Base-by-base conservation (phyloP, 2,113 vertebrate genomes). In the Pterocles orientalis region DNA sequence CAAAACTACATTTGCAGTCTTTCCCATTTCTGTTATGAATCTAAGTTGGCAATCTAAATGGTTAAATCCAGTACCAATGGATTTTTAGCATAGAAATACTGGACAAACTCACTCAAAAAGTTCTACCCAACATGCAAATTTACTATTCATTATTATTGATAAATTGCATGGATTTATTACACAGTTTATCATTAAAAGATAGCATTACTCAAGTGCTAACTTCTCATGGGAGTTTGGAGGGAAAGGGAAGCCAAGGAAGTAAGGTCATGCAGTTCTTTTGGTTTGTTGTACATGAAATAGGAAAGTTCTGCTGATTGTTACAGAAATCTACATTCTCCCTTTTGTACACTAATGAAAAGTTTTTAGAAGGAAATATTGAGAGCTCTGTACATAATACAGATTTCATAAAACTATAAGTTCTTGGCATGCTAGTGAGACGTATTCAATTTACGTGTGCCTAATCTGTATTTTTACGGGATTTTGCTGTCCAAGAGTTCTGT, bases 391-490 rank as follows among this genome's bases (percentile, higher is more conserved):
- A 50, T 82, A 89, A 88, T 65, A 79, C 41, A 94, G 62, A 94
- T 96, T 94, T 82, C 57, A 91, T 87, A 89, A 95, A 96, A 39
- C 73, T 82, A 51, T 72, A 82, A 45, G 66, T 92, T 94, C 88
- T 94, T 94, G 81, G 88, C 91, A 95, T 0, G 6, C 57, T 75
- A 62, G 51, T 92, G 86, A 73, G 69, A 89, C 25, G 36, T 68
- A 76, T 94, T 94, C 92, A 78, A 95, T 18, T 92, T 95, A 92
- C 62, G n/a, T 73, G 69, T 76, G 86, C 57, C 36, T 93, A 96
- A 93, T 95, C 69, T 91, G 80, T 78, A 85, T 91, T 96, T 96
- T 96, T 94, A 94, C 48, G 65, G 57, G 81, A 94, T 76, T 93
- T 91, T 61, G 85, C 83, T 89, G 3, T 94, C 92, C 92, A 92